Evolutionary conservation across 1,140 invertebrate genomes (phyloP).

Genomic region (Procambarus virginalis): DNA sequence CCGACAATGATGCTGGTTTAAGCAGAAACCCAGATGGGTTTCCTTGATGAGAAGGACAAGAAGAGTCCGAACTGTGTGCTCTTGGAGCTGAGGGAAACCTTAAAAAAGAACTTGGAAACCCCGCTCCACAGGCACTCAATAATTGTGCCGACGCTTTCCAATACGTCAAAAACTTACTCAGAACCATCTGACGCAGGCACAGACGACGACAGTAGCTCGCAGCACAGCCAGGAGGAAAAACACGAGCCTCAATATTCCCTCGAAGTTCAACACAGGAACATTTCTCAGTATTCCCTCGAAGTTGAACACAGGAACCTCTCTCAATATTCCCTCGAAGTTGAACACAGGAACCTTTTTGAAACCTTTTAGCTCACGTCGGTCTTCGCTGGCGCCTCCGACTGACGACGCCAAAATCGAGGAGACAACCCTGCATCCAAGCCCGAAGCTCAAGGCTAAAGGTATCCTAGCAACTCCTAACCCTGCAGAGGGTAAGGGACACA

Average conservation of each 20-base stretch:
- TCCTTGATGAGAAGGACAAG: constrained; percentile 14
- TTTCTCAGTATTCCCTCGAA: neutral
- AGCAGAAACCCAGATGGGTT: constrained; percentile 25
- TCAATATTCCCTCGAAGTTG: neutral
- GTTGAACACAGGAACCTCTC: neutral
- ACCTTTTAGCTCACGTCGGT: constrained; percentile 49
- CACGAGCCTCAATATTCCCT: constrained; percentile 18
- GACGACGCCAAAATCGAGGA: constrained; percentile 1
- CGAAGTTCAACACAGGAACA: constrained; percentile 18
- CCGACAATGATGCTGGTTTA: constrained; percentile 24
- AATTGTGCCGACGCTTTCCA: constrained; percentile 25
- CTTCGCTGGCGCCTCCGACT: constrained; percentile 30
- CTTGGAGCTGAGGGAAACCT: constrained; percentile 28
- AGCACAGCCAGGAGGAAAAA: constrained; percentile 54
- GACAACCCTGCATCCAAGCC: neutral
- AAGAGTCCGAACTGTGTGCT: constrained; percentile 18
- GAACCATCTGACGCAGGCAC: constrained; percentile 42
- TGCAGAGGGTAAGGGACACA: constrained; percentile 23
- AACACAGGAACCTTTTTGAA: constrained; percentile 38
- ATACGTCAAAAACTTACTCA: neutral
- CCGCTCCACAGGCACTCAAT: constrained; percentile 28
- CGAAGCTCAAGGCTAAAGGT: constrained; percentile 33
- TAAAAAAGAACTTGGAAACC: constrained; percentile 19
- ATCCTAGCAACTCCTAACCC: neutral
- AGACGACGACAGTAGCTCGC: constrained; percentile 55